Percentiles rank a stretch among this genome's conserved stretches.
phyloP scores from a whole-genome alignment of 2,888 invertebrate species.

The Perithous albicinctus region DNA sequence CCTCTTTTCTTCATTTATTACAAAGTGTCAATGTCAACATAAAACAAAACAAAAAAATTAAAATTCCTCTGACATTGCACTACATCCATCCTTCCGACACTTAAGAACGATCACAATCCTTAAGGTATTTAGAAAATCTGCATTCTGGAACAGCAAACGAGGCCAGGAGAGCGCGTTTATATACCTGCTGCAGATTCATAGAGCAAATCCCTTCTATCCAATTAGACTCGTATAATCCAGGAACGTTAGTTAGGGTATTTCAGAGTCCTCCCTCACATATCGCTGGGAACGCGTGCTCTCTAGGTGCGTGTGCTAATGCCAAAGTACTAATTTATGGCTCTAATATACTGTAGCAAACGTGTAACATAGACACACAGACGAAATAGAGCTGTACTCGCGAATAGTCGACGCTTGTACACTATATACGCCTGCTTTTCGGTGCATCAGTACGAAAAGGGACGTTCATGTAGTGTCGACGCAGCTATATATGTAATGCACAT shows the following conservation, averaged over 20 bases:
- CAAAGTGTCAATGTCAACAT: no score
- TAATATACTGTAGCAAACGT: conserved; percentile 33
- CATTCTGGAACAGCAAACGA: conserved; percentile 40
- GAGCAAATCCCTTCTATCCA: conserved; percentile 82
- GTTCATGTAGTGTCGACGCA: conserved; percentile 7
- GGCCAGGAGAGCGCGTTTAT: conserved; percentile 45
- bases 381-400: conserved; percentile 73
- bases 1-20: not conserved
- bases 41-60: no score
- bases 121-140: not conserved
- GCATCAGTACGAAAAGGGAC: not conserved
- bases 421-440: not conserved
- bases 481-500: conserved; percentile 8
- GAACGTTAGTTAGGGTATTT: conserved; percentile 76
- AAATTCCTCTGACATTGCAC: not conserved
- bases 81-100: not conserved
- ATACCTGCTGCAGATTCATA: not conserved
- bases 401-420: not conserved
- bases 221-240: conserved; percentile 83
- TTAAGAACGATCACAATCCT: not conserved
- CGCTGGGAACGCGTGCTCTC: conserved; percentile 63
- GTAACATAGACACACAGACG: conserved; percentile 74
- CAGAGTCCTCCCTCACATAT: conserved; percentile 70
- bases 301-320: conserved; percentile 77
- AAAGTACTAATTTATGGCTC: conserved; percentile 82